Conservation (phyloP, 1,140 invertebrate genomes). For the Eurytemora carolleeae region DNA sequence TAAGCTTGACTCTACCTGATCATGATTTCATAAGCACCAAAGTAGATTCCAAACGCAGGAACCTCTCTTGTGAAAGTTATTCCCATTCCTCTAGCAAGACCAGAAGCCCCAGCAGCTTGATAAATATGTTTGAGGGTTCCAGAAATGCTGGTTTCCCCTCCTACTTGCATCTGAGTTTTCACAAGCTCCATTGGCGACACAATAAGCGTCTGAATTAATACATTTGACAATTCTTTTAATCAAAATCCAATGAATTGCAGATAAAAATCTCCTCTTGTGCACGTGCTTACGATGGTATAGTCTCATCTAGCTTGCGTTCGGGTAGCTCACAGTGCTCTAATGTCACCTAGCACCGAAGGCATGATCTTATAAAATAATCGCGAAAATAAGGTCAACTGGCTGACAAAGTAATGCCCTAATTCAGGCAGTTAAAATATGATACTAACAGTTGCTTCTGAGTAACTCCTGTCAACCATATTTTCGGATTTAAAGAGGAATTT, state of each 20-base stretch:
- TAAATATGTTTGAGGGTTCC: constrained; percentile 44
- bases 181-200: constrained; percentile 64
- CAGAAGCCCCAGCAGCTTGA: constrained; percentile 37
- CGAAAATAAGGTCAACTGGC: too few species aligned
- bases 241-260: too few species aligned
- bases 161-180: constrained; percentile 56
- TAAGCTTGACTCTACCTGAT: constrained; percentile 21
- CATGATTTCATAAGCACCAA: constrained; percentile 49
- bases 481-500: neutral
- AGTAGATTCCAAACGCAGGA: constrained; percentile 49
- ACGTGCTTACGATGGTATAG: too few species aligned
- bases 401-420: too few species aligned
- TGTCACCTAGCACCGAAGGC: neutral
- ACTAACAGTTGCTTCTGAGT: too few species aligned
- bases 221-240: too few species aligned
- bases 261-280: too few species aligned
- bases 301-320: too few species aligned
- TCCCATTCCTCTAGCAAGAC: constrained; percentile 48
- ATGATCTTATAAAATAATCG: too few species aligned
- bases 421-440: too few species aligned
- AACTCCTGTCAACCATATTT: too few species aligned
- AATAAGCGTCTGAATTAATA: constrained; percentile 60
- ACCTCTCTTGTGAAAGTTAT: constrained; percentile 40
- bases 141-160: constrained; percentile 19
- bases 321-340: neutral